Evolutionary conservation across 2,888 invertebrate genomes (phyloP), one percentile per base, ranked within the genome.

Genomic region (Lithodes maja): DNA sequence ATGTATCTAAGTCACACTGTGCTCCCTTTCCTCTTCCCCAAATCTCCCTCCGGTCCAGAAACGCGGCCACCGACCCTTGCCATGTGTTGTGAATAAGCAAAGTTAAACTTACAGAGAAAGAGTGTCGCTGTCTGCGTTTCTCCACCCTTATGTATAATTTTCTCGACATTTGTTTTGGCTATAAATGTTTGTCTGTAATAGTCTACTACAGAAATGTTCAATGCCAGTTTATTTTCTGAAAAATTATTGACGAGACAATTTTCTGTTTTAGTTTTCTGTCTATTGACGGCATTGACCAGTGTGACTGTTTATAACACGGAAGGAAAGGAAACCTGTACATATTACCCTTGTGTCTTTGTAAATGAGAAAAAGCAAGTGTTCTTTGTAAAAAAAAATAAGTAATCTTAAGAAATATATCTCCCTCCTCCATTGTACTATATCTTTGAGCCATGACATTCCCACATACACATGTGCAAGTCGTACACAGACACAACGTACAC

Each of bases 351-450:
- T 82, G 82, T 82, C 77, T 69, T 69, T 85, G 85, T 84, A 86
- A 89, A 83, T 69, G 82, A 85, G 75, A 74, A 77, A 69, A 87
- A 83, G 81, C 88, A 89, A 86, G 89, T 89, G 89, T 89, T 86
- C 89, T 85, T 89, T 89, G 89, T 89, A 89, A 85, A 89, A 89
- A 89, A 88, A 89, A 89, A 88, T 85, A 2, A 74, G 75, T 85
- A 86, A 54, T 83, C 71, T 89, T 80, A 89, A 85, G 69, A 75
- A 82, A 83, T 85, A 86, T 89, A 89, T 89, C 74, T 86, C 75
- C 54, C 75, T 78, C 83, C 83, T 78, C 87, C 83, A 52, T 61
- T 89, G 84, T 80, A 75, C 12, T 12, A 81, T 81, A 49, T 61
- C 69, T 69, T 52, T n/a, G 82, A 69, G 82, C 71, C 71, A 69